Percentiles rank a stretch among this genome's conserved stretches.
Evolutionary conservation across 2,888 invertebrate species (phyloP).

Genomic region (Andrena dorsata): DNA sequence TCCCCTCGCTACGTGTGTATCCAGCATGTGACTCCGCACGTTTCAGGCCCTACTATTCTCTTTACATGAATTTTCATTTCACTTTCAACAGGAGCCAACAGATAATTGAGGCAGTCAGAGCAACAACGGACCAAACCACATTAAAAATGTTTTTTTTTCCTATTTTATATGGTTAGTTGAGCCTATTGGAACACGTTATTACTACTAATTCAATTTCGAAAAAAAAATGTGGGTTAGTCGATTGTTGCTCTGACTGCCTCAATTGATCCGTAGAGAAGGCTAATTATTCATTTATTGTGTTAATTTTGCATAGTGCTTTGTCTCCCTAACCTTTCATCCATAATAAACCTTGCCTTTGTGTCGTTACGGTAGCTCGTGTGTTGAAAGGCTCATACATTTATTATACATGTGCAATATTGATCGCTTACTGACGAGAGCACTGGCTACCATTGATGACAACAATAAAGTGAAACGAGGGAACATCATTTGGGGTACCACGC

Average conservation of each 20-base stretch:
- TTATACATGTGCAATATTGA: background rate
- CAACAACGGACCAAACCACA: too few species aligned
- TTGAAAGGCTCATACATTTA: slow-evolving; percentile 2
- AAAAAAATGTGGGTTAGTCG: too few species aligned
- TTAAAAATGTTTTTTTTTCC: too few species aligned
- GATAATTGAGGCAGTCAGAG: too few species aligned
- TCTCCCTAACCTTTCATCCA: background rate
- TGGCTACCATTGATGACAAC: background rate
- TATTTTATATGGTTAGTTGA: too few species aligned
- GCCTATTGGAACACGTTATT: too few species aligned
- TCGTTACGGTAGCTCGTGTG: background rate
- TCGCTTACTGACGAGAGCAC: background rate
- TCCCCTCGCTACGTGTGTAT: background rate
- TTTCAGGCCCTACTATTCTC: too few species aligned
- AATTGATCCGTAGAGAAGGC: too few species aligned
- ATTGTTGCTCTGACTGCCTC: too few species aligned
- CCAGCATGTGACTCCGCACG: background rate
- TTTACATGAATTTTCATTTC: background rate
- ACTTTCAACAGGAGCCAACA: background rate
- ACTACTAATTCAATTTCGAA: too few species aligned
- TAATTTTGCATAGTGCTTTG: background rate
- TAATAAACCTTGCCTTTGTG: too few species aligned
- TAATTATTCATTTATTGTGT: background rate
- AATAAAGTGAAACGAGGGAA: background rate
- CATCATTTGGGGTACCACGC: background rate